Evolutionary conservation across 2,797 vertebrate genomes (phyloP).

Genomic region (Macropodus opercularis): DNA sequence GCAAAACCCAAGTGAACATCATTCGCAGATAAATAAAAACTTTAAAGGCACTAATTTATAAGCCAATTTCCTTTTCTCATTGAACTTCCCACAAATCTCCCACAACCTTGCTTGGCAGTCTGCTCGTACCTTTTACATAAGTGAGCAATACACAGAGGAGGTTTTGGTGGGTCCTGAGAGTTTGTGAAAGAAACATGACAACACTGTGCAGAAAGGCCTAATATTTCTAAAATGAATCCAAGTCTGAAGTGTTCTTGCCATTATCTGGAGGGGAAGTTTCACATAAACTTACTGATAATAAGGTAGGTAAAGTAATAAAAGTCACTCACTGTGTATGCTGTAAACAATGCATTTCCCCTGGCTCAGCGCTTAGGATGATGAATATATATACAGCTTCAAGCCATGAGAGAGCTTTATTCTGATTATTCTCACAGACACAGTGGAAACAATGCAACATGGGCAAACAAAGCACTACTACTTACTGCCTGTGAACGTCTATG

Average conservation of each 20-base stretch:
- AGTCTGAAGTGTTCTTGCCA: not conserved
- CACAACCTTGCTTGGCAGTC: not conserved
- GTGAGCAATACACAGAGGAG: not conserved
- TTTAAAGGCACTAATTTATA: not conserved
- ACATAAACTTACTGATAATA: conserved; percentile 21
- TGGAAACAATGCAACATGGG: not conserved
- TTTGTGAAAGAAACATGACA: not conserved
- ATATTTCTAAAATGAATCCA: not conserved
- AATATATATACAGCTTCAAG: conserved; percentile 1
- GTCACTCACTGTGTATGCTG: not conserved
- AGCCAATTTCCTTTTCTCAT: not conserved
- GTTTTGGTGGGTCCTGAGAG: not conserved
- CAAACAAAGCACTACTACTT: not conserved
- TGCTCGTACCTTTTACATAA: not conserved
- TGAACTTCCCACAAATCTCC: too few relatives aligned
- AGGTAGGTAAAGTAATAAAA: conserved; percentile 14
- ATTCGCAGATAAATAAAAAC: too few relatives aligned
- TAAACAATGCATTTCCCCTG: not conserved
- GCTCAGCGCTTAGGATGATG: not conserved
- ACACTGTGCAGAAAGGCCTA: not conserved
- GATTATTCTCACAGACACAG: not conserved
- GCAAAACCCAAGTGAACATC: not conserved
- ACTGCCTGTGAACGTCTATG: not conserved
- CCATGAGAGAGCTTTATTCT: not conserved
- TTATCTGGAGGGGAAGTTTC: conserved; percentile 1